Evolutionary conservation across 2,113 vertebrate genomes (phyloP), one percentile per base, ranked within the genome.

Genomic region (Motacilla alba): DNA sequence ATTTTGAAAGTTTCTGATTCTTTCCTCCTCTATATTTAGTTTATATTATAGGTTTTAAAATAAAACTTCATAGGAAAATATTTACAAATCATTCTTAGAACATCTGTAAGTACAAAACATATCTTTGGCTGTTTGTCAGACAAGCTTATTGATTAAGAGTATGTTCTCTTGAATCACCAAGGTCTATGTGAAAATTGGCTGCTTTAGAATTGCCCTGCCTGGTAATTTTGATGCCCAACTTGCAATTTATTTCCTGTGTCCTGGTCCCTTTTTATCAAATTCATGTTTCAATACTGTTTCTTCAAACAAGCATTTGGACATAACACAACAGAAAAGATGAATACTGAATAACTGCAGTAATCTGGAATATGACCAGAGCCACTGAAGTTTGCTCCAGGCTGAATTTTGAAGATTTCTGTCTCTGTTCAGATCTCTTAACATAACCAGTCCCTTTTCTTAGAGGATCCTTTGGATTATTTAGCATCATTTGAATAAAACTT

Each of bases 261-360:
- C 11, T 59, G 5, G 19, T 69, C 6, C 6, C 7, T n/a, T 85
- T 82, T 60, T 67, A 76, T 39, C 7, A 26, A 66, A 55, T 49
- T 46, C 1, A 2, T 59, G 12, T 92, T 58, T 77, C 35, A 52
- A 7, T 70, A 24, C 35, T 83, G 11, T 69, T 72, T 93, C 27
- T 64, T 73, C 17, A 76, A 63, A n/a, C 6, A 59, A 89, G 3
- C 13, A 44, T 26, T 26, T 0, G 0, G 17, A 30, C 15, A 33
- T 56, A 37, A 72, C 39, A 49, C 7, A 35, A 7, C 6, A 44
- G 31, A 41, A 85, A 24, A 82, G 13, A 58, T 80, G 60, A 69
- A 66, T 92, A 73, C 6, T 58, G 52, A 84, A 53, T 20, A 70
- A n/a, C 18, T 27, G 37, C 62, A 76, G 28, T 76, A 1, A 41